Evolutionary conservation across 2,113 vertebrate genomes (phyloP).

Genomic region (Podiceps cristatus): DNA sequence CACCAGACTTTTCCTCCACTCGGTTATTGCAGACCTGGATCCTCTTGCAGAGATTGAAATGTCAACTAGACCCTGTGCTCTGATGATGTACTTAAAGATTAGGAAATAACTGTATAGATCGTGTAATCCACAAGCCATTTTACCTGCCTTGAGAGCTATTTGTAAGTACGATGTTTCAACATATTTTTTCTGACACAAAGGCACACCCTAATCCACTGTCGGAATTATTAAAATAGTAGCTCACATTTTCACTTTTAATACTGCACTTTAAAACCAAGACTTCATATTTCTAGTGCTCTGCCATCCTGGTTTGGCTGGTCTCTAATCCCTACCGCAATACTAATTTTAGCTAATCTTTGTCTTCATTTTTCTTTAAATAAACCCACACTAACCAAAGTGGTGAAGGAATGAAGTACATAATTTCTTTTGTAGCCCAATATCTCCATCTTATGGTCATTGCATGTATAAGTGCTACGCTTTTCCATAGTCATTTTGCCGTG

Average conservation of each 20-base stretch:
- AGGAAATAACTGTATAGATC: background rate
- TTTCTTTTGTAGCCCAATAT: slow-evolving; percentile 69
- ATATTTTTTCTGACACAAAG: background rate
- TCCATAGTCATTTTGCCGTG: background rate
- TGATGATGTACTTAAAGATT: background rate
- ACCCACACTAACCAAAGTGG: background rate
- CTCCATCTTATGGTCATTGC: slow-evolving; percentile 73
- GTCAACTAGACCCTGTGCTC: background rate
- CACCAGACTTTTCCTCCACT: accelerated
- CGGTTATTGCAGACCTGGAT: background rate
- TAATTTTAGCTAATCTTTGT: slow-evolving; percentile 13
- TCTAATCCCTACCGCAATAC: slow-evolving; percentile 6
- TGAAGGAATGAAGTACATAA: background rate
- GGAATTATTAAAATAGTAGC: background rate
- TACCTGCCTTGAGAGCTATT: background rate
- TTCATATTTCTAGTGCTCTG: background rate
- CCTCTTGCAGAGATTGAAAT: background rate
- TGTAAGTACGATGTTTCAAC: background rate
- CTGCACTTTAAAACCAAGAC: background rate
- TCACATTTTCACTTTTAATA: background rate
- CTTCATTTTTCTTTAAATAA: background rate
- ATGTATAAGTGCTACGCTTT: background rate
- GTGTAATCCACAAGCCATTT: background rate
- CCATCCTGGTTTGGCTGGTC: background rate
- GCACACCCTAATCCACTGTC: background rate